These are phyloP conservation scores for Dasypolia templi DNA, from an alignment of 2,888 invertebrate genomes.

Conservation along the genomic window DNA sequence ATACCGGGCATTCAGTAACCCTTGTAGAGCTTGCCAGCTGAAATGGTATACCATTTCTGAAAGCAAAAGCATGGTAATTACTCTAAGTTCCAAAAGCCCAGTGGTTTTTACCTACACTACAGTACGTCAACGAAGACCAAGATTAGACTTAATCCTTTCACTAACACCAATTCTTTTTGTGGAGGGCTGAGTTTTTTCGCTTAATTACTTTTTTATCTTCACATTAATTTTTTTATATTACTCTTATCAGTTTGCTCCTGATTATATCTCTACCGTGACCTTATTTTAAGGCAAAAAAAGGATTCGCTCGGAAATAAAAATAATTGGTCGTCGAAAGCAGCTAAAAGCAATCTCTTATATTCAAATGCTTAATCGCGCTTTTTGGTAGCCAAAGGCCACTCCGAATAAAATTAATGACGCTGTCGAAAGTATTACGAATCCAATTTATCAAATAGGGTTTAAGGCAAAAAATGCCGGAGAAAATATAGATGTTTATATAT, in stretches of 20 bases:
- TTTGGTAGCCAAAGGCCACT: slow-evolving; percentile 1
- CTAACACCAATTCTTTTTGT: background rate
- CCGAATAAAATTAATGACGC: slow-evolving; percentile 51
- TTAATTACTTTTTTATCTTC: slow-evolving; percentile 40
- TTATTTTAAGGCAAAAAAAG: slow-evolving; percentile 11
- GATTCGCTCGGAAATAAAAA: slow-evolving; percentile 34
- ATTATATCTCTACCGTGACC: slow-evolving; percentile 34
- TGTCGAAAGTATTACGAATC: slow-evolving; percentile 51
- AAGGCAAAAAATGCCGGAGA: slow-evolving; percentile 14
- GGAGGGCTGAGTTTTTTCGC: background rate
- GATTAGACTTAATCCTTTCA: background rate
- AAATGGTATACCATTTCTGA: background rate
- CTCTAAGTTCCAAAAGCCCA: no score
- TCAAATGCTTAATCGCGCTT: slow-evolving; percentile 38
- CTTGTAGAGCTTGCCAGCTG: background rate
- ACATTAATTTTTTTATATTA: slow-evolving; percentile 17
- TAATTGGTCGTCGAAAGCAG: slow-evolving; percentile 15
- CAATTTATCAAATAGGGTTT: slow-evolving; percentile 49
- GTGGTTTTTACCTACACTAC: slow-evolving; percentile 5
- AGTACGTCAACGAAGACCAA: background rate
- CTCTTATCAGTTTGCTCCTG: slow-evolving; percentile 30
- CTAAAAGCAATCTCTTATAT: slow-evolving; percentile 33
- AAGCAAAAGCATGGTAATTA: no score
- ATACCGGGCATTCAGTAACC: no score
- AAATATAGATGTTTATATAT: slow-evolving; percentile 37